These are phyloP conservation scores for Rhabdomys dilectus DNA, from an alignment of 2,113 vertebrate genomes.

Conservation along the genomic window DNA sequence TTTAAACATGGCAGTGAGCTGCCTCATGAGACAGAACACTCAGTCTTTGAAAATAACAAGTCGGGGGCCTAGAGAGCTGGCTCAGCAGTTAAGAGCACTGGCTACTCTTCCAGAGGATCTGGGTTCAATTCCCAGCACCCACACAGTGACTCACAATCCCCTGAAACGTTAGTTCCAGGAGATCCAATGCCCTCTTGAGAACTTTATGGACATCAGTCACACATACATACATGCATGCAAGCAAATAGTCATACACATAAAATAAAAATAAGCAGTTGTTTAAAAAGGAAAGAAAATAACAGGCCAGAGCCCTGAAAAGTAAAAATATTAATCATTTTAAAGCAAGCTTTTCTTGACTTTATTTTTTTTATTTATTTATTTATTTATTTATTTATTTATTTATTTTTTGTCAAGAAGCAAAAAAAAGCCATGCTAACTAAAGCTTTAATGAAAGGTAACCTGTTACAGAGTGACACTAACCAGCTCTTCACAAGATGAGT, in stretches of 20 bases:
- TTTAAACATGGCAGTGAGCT: not conserved
- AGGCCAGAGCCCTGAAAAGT: not conserved
- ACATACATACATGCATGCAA: not conserved
- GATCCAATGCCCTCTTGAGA: not conserved
- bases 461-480: constrained; percentile 1
- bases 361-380: not conserved
- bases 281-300: not conserved
- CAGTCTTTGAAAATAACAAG: not conserved
- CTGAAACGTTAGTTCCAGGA: not conserved
- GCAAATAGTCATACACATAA: not conserved
- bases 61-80: not conserved
- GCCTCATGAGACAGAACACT: not conserved
- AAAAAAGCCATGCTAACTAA: not conserved
- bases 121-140: not conserved
- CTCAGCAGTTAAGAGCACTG: not conserved
- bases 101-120: not conserved
- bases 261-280: not conserved
- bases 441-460: not conserved
- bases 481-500: not conserved
- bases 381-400: not conserved
- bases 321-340: constrained; percentile 24
- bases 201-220: not conserved
- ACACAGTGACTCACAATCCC: not conserved
- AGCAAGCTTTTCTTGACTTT: not conserved
- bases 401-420: not conserved